Percentiles rank a stretch among this genome's conserved stretches.
phyloP scores from a whole-genome alignment of 1,140 invertebrate genomes.

The Drosophila parabipectinata region DNA sequence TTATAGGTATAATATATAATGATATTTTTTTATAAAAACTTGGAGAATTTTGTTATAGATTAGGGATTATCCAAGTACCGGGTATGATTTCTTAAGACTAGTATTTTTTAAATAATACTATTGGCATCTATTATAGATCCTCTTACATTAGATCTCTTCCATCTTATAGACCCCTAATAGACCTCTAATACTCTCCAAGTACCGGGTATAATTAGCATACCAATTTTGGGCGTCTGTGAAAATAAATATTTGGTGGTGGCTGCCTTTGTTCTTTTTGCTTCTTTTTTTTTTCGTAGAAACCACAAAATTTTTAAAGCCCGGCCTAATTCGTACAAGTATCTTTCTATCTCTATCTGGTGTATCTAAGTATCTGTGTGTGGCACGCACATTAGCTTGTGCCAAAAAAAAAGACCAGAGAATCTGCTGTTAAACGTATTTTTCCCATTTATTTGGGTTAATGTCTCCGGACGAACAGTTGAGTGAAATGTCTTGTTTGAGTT shows the following conservation, averaged over 20 bases:
- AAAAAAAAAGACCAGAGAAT: constrained; percentile 12
- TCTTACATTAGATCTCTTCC: too few relatives aligned
- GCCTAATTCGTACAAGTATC: constrained; percentile 12
- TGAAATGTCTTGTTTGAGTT: constrained; percentile 4
- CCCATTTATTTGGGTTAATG: constrained; percentile 56
- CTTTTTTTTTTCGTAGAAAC: neutral
- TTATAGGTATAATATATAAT: too few relatives aligned
- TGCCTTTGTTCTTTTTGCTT: constrained; percentile 12
- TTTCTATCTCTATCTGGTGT: neutral
- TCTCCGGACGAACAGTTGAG: neutral
- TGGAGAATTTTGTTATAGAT: too few relatives aligned
- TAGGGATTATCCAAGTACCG: too few relatives aligned
- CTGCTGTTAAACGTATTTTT: constrained; percentile 25
- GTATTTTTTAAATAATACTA: too few relatives aligned
- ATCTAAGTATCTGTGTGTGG: neutral
- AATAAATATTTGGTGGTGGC: constrained; percentile 20
- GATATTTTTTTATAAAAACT: too few relatives aligned
- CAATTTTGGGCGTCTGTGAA: constrained; percentile 30
- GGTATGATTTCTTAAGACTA: too few relatives aligned
- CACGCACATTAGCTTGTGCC: constrained; percentile 22
- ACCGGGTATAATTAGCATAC: constrained; percentile 20
- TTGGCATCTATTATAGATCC: too few relatives aligned
- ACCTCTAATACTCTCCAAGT: too few relatives aligned
- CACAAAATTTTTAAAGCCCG: constrained; percentile 22
- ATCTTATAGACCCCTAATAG: too few relatives aligned